Evolutionary conservation across 2,113 vertebrate species (phyloP).

Genomic region (Piaya cayana): DNA sequence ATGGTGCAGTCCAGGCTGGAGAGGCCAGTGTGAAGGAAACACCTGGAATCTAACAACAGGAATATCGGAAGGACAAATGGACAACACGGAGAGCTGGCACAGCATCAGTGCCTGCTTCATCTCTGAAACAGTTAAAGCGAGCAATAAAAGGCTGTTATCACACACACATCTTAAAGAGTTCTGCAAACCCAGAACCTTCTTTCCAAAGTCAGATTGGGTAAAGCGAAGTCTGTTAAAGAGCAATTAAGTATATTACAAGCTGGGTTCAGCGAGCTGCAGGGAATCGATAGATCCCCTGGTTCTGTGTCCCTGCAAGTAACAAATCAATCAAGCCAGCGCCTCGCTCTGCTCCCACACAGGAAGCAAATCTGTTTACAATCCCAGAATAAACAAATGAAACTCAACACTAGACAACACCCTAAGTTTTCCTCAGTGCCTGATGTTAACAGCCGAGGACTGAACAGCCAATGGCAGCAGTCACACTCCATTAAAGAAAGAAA

Average conservation of each 20-base stretch:
- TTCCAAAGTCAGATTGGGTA: not conserved
- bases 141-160: not conserved
- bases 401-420: conserved; percentile 29
- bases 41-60: not conserved
- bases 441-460: conserved; percentile 10
- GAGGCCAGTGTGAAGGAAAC: not conserved
- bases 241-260: conserved; percentile 59
- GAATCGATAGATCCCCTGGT: conserved; percentile 40
- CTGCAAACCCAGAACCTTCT: not conserved
- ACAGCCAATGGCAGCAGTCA: not conserved
- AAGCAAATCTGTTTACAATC: conserved; percentile 73
- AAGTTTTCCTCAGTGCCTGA: conserved; percentile 30
- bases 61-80: not conserved
- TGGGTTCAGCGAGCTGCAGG: conserved; percentile 25
- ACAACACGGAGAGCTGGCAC: not conserved
- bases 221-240: conserved; percentile 21
- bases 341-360: conserved; percentile 53
- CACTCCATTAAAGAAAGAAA: conserved; percentile 7
- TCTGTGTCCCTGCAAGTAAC: conserved; percentile 34
- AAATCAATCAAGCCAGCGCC: conserved; percentile 59
- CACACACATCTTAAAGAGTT: not conserved
- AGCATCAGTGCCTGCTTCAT: not conserved
- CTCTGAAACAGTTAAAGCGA: fast-evolving
- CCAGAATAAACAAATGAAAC: conserved; percentile 51
- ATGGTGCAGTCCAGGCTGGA: not conserved